Evolutionary conservation across 2,113 vertebrate species (phyloP), one percentile per base, ranked within the genome.

Genomic region (Reinhardtius hippoglossoides): DNA sequence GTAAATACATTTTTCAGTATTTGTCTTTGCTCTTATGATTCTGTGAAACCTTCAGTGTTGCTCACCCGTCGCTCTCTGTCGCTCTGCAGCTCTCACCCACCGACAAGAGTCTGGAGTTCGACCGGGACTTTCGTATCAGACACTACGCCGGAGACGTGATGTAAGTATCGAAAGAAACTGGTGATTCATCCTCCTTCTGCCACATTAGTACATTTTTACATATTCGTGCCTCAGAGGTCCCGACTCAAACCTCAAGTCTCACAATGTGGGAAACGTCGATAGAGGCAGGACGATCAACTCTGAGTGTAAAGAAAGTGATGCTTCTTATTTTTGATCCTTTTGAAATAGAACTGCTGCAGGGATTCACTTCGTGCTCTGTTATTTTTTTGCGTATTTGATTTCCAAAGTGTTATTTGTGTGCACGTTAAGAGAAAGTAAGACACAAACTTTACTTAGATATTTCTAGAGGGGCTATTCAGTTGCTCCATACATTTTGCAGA

Each of bases 91-190:
- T 98, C 64, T 96, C 96, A 50, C 96, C 96, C 0, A 95, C 95
- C 0, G 97, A 98, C 90, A 99, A 98, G 91, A 96, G 88, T 46
- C 84, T 98, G 92, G 98, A 98, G 88, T 99, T 97, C 42, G 96
- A 99, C 89, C 88, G 97, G 91, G 97, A 99, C 90, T 99, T 99
- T 89, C 96, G 98, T 9, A 95, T 99, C 86, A 95, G 95, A 23
- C 98, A 99, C 92, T 99, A 98, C 0, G 98, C 97, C 0, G 98
- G 98, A 15, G 95, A 97, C 2, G 98, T 99, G 52, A 91, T 95
- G 98, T 99, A 87, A 98, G 97, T 97, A 89, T 82, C 74, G 61
- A 14, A 6, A 31, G n/a, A n/a, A 46, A 13, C 48, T 13, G 7
- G 55, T 62, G 83, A 78, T 66, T 75, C 71, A 80, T 59, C 77